A percentile compares a stretch with the other conserved stretches of the same genome.
Evolutionary conservation across 2,113 vertebrate genomes (phyloP).

Genomic region (Ceratotherium simum): DNA sequence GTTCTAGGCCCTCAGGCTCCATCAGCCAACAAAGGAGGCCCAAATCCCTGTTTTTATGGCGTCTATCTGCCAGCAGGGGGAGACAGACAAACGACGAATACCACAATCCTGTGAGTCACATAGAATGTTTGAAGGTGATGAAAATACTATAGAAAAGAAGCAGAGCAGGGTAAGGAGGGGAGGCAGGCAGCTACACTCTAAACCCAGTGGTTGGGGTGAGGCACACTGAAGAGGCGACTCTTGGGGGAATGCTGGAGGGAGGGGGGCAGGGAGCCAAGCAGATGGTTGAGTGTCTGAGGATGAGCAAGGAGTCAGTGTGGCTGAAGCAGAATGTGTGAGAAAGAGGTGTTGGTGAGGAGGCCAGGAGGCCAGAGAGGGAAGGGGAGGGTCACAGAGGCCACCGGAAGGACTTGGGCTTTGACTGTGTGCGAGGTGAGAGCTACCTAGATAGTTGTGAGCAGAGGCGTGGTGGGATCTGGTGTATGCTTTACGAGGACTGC

Average conservation of each 20-base stretch:
- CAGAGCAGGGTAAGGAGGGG: background rate
- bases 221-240: background rate
- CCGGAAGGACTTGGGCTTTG: background rate
- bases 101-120: background rate
- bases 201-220: background rate
- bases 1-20: background rate
- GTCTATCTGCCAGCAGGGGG: slow-evolving; percentile 58
- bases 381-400: background rate
- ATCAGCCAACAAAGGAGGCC: background rate
- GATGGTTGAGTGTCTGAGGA: background rate
- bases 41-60: background rate
- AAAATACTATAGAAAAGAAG: background rate
- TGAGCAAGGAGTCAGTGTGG: background rate
- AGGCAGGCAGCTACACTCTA: fast-evolving
- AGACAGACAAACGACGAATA: background rate
- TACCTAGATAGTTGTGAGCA: background rate
- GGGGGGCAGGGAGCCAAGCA: background rate
- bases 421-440: background rate
- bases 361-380: background rate
- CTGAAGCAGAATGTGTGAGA: background rate
- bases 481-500: background rate
- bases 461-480: background rate
- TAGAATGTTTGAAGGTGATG: background rate
- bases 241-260: background rate
- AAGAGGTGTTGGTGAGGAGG: background rate